Base-by-base conservation (phyloP, 2,797 vertebrate species). In the Clamator glandarius region DNA sequence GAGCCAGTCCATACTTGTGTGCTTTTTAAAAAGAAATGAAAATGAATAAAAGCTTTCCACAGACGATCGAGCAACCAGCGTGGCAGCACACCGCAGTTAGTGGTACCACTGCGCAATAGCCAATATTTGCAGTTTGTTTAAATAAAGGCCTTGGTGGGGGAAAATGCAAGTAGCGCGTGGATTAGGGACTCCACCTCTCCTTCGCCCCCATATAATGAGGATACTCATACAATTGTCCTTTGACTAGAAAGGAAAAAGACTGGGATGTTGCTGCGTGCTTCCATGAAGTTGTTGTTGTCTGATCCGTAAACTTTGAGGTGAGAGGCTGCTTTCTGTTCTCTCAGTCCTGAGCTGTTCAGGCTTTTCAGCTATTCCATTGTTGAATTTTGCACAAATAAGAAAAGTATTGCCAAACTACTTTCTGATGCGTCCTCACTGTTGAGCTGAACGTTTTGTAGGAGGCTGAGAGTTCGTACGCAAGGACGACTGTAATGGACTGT, bases 51-150 rank as follows among this genome's bases (percentile, higher is more conserved):
- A 80, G 28, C 18, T 61, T 83, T 70, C 21, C 64, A 5, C 13
- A 39, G 68, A 7, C 16, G 7, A 1, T 12, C 9, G 29, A 44
- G 36, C 3, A 52, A 8, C 14, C 58, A 17, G 11, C 41, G 2
- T 7, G 31, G 21, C 42, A 21, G 36, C 18, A 8, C 23, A 17
- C 19, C 6, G 2, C 11, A 15, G 36, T 10, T 28, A 70, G 61
- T 26, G 41, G 28, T 33, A 24, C 28, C 31, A 13, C 24, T 35
- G 31, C 19, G 7, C 42, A 44, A 3, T 3, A 42, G 3, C 23
- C 24, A 48, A 9, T 17, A 26, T 8, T 77, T 63, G 1, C 9
- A n/a, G 58, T 72, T 62, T 0, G 0, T 20, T 7, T n/a, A 21
- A 57, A 14, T 52, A 15, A 61, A 87, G 57, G n/a, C 15, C 41